Conservation (phyloP, 2,113 vertebrate species). For the Plecturocebus donacophilus region DNA sequence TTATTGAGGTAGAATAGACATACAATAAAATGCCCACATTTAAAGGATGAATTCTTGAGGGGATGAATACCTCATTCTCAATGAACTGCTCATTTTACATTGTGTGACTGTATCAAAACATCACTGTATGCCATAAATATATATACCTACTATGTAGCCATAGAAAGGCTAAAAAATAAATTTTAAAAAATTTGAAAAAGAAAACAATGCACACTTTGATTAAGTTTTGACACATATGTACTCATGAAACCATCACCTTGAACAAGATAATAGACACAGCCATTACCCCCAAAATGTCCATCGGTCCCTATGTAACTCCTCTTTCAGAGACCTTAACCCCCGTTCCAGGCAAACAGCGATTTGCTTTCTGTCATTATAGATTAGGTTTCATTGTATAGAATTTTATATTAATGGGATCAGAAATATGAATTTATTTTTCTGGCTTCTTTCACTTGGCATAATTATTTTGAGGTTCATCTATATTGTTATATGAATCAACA, state of each 20-base stretch:
- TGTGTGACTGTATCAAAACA: too few species aligned
- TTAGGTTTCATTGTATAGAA: neutral
- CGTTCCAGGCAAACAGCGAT: neutral
- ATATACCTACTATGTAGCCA: too few species aligned
- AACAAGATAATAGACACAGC: neutral
- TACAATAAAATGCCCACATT: neutral
- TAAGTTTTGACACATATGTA: neutral
- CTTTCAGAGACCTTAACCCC: neutral
- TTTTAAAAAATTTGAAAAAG: too few species aligned
- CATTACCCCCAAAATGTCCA: neutral
- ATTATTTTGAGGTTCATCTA: neutral
- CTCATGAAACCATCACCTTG: neutral
- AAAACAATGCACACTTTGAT: neutral
- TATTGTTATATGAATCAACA: neutral
- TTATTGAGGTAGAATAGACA: neutral
- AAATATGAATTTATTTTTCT: slow-evolving; percentile 14
- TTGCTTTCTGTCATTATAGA: neutral
- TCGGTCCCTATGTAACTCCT: neutral
- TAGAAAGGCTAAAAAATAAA: too few species aligned
- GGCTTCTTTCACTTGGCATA: neutral
- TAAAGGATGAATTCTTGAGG: neutral
- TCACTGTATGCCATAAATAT: too few species aligned
- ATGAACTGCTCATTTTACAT: too few species aligned
- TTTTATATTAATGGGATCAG: neutral
- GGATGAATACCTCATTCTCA: too few species aligned